Conservation (phyloP, 2,797 vertebrate species). For the Cryptoprocta ferox region DNA sequence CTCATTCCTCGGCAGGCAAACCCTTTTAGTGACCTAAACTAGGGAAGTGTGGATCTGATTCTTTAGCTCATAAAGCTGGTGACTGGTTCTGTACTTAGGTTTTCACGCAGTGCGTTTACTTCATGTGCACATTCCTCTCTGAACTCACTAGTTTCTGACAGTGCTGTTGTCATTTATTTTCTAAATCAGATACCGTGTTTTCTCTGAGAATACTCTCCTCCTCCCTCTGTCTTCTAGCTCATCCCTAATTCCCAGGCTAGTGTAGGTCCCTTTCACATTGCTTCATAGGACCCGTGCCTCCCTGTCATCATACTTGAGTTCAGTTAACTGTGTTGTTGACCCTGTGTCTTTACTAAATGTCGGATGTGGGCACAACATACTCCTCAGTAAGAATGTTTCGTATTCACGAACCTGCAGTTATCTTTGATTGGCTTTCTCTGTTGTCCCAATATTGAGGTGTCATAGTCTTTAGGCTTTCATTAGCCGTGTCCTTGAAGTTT, state of each 20-base stretch:
- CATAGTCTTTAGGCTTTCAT: conserved; percentile 22
- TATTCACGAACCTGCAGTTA: not conserved
- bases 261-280: not conserved
- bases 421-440: not conserved
- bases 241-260: not conserved
- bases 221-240: not conserved
- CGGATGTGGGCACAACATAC: not conserved
- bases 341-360: not conserved
- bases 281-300: not conserved
- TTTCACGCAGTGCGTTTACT: conserved; percentile 42
- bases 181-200: not conserved
- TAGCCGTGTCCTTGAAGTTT: not conserved
- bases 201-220: not conserved
- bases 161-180: not conserved
- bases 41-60: conserved; percentile 35
- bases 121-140: not conserved
- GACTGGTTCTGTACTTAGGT: not conserved
- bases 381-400: not conserved
- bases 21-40: conserved; percentile 40
- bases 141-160: not conserved
- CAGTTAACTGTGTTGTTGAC: not conserved
- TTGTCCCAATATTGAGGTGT: not conserved
- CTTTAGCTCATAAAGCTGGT: not conserved
- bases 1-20: conserved; percentile 25
- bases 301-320: not conserved